These are phyloP conservation scores for Pelusios castaneus DNA, from an alignment of 2,113 vertebrate genomes.

Conservation along the genomic window DNA sequence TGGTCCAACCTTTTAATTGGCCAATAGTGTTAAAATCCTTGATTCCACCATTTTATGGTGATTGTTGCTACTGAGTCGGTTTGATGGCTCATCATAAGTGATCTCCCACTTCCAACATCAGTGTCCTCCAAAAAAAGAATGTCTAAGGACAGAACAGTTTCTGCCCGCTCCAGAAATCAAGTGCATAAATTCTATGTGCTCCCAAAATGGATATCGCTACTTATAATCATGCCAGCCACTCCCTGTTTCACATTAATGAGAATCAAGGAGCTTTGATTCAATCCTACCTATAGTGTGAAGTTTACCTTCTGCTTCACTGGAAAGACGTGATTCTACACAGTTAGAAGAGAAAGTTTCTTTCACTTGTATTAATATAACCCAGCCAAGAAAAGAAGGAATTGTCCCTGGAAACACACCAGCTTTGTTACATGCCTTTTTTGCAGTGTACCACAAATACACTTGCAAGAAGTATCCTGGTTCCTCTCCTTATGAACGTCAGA, in stretches of 20 bases:
- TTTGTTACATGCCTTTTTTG: background rate
- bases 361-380: background rate
- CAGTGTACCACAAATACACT: background rate
- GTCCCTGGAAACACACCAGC: background rate
- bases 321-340: background rate
- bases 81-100: slow-evolving; percentile 64
- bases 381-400: background rate
- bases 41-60: slow-evolving; percentile 33
- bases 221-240: slow-evolving; percentile 26
- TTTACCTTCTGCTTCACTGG: background rate
- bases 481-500: background rate
- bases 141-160: slow-evolving; percentile 56
- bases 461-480: background rate
- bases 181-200: slow-evolving; percentile 62
- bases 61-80: slow-evolving; percentile 63
- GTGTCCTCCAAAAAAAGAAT: slow-evolving; percentile 57
- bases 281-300: background rate
- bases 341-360: background rate
- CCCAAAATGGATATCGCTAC: slow-evolving; percentile 53
- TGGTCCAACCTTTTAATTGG: background rate
- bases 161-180: slow-evolving; percentile 56
- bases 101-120: slow-evolving; percentile 64
- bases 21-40: slow-evolving; percentile 18
- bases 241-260: slow-evolving; percentile 23
- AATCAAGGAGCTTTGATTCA: background rate